These are phyloP conservation scores for Corythoichthys intestinalis DNA, from an alignment of 2,113 vertebrate genomes.

Conservation along the genomic window DNA sequence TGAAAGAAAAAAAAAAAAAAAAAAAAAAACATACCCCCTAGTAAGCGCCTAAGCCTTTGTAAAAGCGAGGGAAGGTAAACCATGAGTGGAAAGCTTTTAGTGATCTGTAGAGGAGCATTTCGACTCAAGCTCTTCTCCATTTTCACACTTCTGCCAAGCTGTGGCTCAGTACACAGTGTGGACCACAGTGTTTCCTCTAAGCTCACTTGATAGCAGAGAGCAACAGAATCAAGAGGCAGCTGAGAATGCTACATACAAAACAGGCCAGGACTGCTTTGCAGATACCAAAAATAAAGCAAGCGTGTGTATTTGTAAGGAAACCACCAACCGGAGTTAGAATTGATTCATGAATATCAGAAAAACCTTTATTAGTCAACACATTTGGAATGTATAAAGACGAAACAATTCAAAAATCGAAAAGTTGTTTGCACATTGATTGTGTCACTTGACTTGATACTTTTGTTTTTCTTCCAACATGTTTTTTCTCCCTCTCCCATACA, in stretches of 20 bases:
- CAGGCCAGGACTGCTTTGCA: neutral
- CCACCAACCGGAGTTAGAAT: neutral
- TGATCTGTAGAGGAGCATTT: conserved; percentile 68
- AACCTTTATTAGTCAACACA: neutral
- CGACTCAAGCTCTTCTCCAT: conserved; percentile 66
- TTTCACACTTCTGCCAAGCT: conserved; percentile 64
- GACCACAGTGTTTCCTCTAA: conserved; percentile 45
- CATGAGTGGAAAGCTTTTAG: conserved; percentile 67
- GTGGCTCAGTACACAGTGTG: conserved; percentile 49
- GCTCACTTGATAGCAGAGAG: conserved; percentile 28
- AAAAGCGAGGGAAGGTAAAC: conserved; percentile 54
- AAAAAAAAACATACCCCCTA: conserved; percentile 30
- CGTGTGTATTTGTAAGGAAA: neutral
- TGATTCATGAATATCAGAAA: neutral
- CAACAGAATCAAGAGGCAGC: conserved; percentile 17
- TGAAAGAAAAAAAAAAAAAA: conserved; percentile 27
- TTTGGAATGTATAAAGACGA: neutral
- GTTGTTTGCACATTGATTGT: conserved; percentile 1
- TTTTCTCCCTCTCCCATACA: conserved; percentile 23
- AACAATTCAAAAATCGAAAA: neutral
- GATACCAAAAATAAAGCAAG: neutral
- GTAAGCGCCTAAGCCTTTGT: conserved; percentile 61
- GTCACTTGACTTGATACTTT: conserved; percentile 3
- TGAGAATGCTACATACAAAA: conserved; percentile 15
- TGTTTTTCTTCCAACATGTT: conserved; percentile 14